phyloP scores from a whole-genome alignment of 2,113 vertebrate species.

The Hiodon tergisus region DNA sequence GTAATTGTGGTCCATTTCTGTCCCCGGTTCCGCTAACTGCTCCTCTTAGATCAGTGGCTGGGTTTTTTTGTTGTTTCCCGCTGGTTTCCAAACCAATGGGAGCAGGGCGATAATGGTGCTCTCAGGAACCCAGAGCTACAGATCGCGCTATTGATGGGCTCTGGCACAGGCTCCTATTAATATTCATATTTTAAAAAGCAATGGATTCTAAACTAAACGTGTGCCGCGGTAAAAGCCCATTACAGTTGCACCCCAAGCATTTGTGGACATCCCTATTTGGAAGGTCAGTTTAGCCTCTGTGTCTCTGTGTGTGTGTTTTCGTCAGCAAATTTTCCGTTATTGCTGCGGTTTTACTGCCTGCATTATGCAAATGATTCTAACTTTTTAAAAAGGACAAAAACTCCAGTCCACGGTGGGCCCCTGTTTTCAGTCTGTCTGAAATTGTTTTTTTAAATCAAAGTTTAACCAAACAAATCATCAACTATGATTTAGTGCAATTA shows the following conservation, averaged over 20 bases:
- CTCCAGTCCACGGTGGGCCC: slow-evolving; percentile 54
- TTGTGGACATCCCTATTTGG: slow-evolving; percentile 56
- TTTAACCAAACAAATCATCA: not conserved
- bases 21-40: slow-evolving; percentile 5
- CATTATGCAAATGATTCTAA: slow-evolving; percentile 70
- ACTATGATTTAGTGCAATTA: no score
- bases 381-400: slow-evolving; percentile 54
- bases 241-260: slow-evolving; percentile 54
- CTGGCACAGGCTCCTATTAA: slow-evolving; percentile 63
- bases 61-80: slow-evolving; percentile 23
- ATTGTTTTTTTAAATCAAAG: slow-evolving; percentile 19
- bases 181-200: slow-evolving; percentile 68
- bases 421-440: slow-evolving; percentile 53
- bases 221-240: slow-evolving; percentile 68
- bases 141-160: slow-evolving; percentile 54
- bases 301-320: slow-evolving; percentile 4
- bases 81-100: slow-evolving; percentile 45
- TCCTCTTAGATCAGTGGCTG: slow-evolving; percentile 19
- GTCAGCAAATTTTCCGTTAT: slow-evolving; percentile 43
- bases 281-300: slow-evolving; percentile 61
- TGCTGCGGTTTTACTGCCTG: slow-evolving; percentile 60
- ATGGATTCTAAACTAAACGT: slow-evolving; percentile 56
- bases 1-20: slow-evolving; percentile 32
- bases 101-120: slow-evolving; percentile 60
- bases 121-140: slow-evolving; percentile 55